phyloP scores from a whole-genome alignment of 1,140 invertebrate genomes.

The Drosophila repletoides region DNA sequence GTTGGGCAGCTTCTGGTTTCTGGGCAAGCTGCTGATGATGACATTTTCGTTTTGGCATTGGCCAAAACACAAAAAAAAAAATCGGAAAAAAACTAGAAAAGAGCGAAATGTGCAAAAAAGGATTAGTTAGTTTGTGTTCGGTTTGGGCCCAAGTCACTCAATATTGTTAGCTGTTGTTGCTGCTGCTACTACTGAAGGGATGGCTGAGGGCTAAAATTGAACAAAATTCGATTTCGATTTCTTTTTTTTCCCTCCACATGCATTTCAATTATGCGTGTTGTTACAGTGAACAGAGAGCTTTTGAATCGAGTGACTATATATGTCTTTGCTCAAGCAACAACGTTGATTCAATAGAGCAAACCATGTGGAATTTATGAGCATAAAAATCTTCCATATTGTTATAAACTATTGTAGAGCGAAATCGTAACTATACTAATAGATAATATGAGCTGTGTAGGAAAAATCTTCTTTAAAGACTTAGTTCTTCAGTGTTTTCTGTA shows the following conservation, averaged over 20 bases:
- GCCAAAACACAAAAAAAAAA: constrained; percentile 28
- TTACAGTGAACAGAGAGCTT: neutral
- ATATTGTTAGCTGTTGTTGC: constrained; percentile 51
- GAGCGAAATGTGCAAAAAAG: constrained; percentile 64
- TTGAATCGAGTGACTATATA: neutral
- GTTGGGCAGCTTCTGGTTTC: constrained; percentile 31
- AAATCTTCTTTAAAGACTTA: too few species aligned
- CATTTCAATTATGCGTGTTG: constrained; percentile 36
- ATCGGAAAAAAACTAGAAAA: neutral
- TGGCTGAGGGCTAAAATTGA: constrained; percentile 42
- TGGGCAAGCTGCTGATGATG: constrained; percentile 73
- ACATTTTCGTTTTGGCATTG: constrained; percentile 78
- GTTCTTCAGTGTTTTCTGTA: too few species aligned
- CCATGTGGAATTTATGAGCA: too few species aligned
- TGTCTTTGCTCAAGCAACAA: too few species aligned
- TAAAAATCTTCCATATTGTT: too few species aligned
- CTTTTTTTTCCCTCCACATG: constrained; percentile 19
- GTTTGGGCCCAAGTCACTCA: constrained; percentile 37
- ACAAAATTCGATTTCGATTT: constrained; percentile 66
- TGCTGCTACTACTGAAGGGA: too few species aligned
- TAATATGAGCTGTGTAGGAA: too few species aligned
- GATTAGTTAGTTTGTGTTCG: constrained; percentile 71
- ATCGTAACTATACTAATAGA: too few species aligned
- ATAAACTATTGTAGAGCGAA: too few species aligned
- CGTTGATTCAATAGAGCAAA: too few species aligned